A percentile compares a stretch with the other conserved stretches of the same genome.
These are phyloP conservation scores for Nesospiza acunhae DNA, from an alignment of 2,113 vertebrate genomes.

Conservation along the genomic window DNA sequence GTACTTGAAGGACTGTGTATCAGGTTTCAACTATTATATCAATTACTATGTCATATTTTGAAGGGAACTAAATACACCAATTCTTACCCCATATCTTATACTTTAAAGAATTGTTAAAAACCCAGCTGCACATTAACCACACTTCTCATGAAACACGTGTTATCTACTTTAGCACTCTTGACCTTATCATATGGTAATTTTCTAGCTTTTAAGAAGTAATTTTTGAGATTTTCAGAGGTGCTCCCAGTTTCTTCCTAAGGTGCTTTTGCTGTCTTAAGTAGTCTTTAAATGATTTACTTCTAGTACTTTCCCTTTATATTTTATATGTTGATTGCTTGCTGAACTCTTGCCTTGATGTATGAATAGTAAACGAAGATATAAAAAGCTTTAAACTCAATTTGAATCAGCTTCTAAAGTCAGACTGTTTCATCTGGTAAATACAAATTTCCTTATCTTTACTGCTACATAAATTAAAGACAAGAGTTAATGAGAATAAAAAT, in stretches of 20 bases:
- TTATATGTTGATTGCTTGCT: constrained; percentile 41
- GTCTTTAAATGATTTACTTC: constrained; percentile 53
- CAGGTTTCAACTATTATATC: background rate
- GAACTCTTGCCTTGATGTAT: constrained; percentile 35
- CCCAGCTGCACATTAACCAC: constrained; percentile 35
- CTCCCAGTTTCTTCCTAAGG: constrained; percentile 47
- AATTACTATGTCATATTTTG: background rate
- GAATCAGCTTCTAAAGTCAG: background rate
- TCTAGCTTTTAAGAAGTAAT: constrained; percentile 51
- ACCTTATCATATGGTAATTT: constrained; percentile 64
- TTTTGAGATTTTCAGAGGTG: constrained; percentile 42
- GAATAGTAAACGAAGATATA: constrained; percentile 47
- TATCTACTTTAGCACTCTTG: constrained; percentile 62
- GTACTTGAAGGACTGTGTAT: background rate
- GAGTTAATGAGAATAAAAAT: background rate
- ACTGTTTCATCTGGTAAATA: background rate
- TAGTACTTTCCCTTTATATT: constrained; percentile 40
- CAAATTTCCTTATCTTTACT: background rate
- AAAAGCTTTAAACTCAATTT: constrained; percentile 55
- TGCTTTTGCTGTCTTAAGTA: constrained; percentile 60
- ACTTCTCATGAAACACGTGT: constrained; percentile 33
- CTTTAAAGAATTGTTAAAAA: constrained; percentile 49
- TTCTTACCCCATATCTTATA: background rate
- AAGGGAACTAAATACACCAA: background rate
- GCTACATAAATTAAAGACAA: background rate